Conservation (phyloP, 1,140 invertebrate species). For the Patella vulgata region DNA sequence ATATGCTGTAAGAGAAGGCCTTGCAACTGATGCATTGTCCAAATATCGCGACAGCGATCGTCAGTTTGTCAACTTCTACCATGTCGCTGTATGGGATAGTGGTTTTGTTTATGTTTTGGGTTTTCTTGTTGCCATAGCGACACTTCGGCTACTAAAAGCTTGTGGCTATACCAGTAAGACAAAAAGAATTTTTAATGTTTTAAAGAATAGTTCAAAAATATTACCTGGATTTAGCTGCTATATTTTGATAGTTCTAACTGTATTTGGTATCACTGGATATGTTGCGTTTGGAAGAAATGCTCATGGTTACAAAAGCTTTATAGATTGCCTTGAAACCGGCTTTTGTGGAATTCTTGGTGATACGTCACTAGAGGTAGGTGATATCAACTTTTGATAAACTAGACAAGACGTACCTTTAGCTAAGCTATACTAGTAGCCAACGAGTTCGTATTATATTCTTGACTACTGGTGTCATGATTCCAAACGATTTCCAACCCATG, state of each 20-base stretch:
- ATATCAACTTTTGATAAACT: no score
- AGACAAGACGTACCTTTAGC: no score
- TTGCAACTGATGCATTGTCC: conserved; percentile 19
- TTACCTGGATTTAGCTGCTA: conserved; percentile 23
- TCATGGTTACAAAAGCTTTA: conserved; percentile 22
- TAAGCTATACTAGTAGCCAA: no score
- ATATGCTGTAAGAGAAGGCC: conserved; percentile 20
- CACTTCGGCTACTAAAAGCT: conserved; percentile 33
- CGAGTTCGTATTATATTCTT: no score
- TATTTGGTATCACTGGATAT: conserved; percentile 24
- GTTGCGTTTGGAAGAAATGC: conserved; percentile 25
- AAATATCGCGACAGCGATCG: conserved; percentile 24
- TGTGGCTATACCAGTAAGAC: conserved; percentile 31
- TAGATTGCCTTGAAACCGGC: conserved; percentile 68
- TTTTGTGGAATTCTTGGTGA: conserved; percentile 79
- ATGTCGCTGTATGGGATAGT: conserved; percentile 36
- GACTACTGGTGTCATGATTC: no score
- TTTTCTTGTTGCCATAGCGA: conserved; percentile 31
- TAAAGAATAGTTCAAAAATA: conserved; percentile 13
- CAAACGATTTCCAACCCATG: no score
- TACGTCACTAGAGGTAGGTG: no score
- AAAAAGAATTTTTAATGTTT: conserved; percentile 21
- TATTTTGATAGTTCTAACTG: conserved; percentile 20
- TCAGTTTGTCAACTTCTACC: conserved; percentile 35
- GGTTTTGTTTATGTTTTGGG: conserved; percentile 22